Evolutionary conservation across 2,888 invertebrate genomes (phyloP), one percentile per base, ranked within the genome.

Genomic region (Drosophila macrospina): DNA sequence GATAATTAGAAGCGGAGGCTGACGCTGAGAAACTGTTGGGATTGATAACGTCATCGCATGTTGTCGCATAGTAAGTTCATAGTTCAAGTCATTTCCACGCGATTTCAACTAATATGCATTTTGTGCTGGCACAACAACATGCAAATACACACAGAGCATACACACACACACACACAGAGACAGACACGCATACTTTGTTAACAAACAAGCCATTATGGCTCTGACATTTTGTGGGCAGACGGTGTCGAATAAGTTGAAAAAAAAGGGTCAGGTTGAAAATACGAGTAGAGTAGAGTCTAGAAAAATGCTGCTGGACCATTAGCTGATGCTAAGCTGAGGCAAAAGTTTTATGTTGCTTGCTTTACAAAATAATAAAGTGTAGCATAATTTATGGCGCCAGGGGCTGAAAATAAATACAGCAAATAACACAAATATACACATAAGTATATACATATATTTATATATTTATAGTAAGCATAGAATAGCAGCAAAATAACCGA

Each of bases 321-420:
- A 74, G 59, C 70, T 69, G 74, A 51, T 56, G 32, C 52, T 45
- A 34, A 30, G 70, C 62, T 50, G 30, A 63, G 47, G 55, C 13
- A 75, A 64, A 75, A 75, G 69, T 77, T 73, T 59, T 62, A 73
- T 63, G 44, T 64, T 74, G 16, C 70, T 63, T 67, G 63, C 50
- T 73, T 50, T 68, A 63, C 56, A 64, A 75, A 73, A 75, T 78
- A 75, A 75, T 69, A 77, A 75, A 75, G 68, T 78, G 78, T 75
- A 64, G 57, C 68, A 73, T 73, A 78, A 78, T 75, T 77, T 75
- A 75, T 78, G 75, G 68, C 51, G 63, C 61, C 55, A 37, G 54
- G 13, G 51, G 52, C 42, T 30, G 32, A 62, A 41, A 45, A 65
- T 39, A 45, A 41, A 44, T 13, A 34, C 39, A 39, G 34, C 15